phyloP scores from a whole-genome alignment of 2,888 invertebrate species.

The Cryptocheilus praepositus region DNA sequence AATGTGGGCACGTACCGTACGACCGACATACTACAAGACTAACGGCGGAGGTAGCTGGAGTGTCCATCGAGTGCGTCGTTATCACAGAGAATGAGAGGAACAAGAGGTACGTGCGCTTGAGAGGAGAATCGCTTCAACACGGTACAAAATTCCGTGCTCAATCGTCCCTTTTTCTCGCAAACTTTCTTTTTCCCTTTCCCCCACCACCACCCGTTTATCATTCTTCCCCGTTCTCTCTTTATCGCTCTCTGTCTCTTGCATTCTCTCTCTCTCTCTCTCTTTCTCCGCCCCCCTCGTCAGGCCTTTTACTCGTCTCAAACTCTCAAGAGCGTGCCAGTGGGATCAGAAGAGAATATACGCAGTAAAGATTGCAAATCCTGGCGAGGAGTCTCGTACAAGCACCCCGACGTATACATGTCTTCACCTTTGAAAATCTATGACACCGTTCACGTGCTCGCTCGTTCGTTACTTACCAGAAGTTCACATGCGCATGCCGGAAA shows the following conservation, averaged over 20 bases:
- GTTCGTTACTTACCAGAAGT: slow-evolving; percentile 36
- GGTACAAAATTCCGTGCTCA: slow-evolving; percentile 26
- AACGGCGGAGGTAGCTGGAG: slow-evolving; percentile 34
- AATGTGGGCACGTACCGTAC: slow-evolving; percentile 36
- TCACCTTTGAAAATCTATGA: too few relatives aligned
- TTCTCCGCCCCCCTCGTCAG: neutral
- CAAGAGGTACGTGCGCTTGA: slow-evolving; percentile 18
- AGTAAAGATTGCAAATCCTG: slow-evolving; percentile 4
- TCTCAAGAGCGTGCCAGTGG: neutral
- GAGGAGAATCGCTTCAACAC: slow-evolving; percentile 5
- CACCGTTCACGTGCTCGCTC: slow-evolving; percentile 4
- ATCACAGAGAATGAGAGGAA: slow-evolving; percentile 27
- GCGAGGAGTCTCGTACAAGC: neutral
- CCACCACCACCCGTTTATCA: slow-evolving; percentile 12
- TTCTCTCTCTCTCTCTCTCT: slow-evolving; percentile 11
- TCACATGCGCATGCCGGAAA: slow-evolving; percentile 34
- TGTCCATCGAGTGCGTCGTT: slow-evolving; percentile 31
- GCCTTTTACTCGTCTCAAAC: neutral
- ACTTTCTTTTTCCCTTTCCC: slow-evolving; percentile 27
- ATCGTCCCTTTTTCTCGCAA: slow-evolving; percentile 17
- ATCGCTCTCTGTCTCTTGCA: slow-evolving; percentile 5
- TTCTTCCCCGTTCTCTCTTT: slow-evolving; percentile 7
- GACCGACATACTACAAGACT: slow-evolving; percentile 29
- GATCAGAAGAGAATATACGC: slow-evolving; percentile 11
- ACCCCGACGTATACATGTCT: neutral